Base-by-base conservation (phyloP, 2,113 vertebrate genomes). In the Stigmatopora nigra region DNA sequence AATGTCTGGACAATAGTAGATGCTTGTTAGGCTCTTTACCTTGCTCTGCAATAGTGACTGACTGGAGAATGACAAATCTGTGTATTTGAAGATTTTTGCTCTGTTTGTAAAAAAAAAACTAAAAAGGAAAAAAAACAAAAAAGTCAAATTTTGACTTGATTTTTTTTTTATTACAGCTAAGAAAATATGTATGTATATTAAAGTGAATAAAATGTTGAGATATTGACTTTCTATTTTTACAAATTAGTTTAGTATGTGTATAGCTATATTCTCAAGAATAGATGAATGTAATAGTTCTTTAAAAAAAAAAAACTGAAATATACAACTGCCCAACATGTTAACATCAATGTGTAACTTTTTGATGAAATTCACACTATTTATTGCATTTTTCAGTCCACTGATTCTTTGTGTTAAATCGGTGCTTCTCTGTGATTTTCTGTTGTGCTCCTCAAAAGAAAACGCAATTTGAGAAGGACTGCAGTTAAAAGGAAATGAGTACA, bases 71-170 rank as follows among this genome's bases (percentile, higher is more conserved):
- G 91, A 90, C 85, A 84, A 89, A 74, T 88, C 88, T 83, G 87
- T 92, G 89, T 91, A 89, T 94, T 90, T 91, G 91, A 94, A 93
- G 92, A 90, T 93, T 94, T 93, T 92, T 94, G 92, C 92, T 94
- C 92, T 92, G 92, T 99, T 98, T 98, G 93, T 96, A 94, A 93
- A 83, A 94, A 83, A 94, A 92, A 91, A 19, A 17, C n/a, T n/a
- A 13, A 59, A 25, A 4, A 25, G 25, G 9, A 93, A 83, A 93
- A 83, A 94, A 92, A 91, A 44, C 7, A 12, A 59, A 25, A 1
- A 25, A 55, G 82, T 89, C 73, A 61, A 31, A 82, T 84, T 87
- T 89, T 72, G 67, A 85, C 73, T 84, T 81, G 78, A 49, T 76
- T 88, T 79, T 86, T 81, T 89, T 89, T 91, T 91, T 90, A 90